Percentiles rank a stretch among this genome's conserved stretches.
Evolutionary conservation across 1,140 invertebrate genomes (phyloP).

Genomic region (Cydia amplana): DNA sequence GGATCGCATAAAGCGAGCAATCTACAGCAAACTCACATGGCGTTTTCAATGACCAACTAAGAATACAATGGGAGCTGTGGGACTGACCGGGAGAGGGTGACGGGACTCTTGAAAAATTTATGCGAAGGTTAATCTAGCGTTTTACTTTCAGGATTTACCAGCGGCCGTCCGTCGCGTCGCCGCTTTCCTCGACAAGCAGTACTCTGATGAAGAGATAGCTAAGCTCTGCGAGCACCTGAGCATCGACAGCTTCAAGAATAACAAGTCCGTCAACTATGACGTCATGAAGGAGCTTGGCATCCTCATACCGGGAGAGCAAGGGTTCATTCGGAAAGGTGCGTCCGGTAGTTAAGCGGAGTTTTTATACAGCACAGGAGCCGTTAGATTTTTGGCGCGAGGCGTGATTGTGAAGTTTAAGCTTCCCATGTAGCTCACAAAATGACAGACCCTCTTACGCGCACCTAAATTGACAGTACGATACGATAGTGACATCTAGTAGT

Average conservation of each 20-base stretch:
- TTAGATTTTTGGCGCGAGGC: no score
- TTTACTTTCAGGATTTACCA: conserved; percentile 77
- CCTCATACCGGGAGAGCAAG: conserved; percentile 74
- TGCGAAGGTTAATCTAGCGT: not conserved
- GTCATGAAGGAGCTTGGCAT: conserved; percentile 82
- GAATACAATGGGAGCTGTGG: no score
- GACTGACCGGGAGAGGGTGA: no score
- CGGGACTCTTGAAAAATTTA: not conserved
- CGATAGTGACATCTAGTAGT: no score
- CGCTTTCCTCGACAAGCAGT: conserved; percentile 81
- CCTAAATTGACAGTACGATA: no score
- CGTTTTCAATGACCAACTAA: no score
- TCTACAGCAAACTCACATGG: no score
- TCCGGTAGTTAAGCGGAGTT: no score
- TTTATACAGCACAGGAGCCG: no score
- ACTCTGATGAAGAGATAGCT: conserved; percentile 77
- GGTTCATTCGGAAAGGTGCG: conserved; percentile 82
- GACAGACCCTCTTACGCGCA: no score
- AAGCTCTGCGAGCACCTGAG: conserved; percentile 83
- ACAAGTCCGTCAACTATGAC: conserved; percentile 84
- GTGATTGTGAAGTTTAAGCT: no score
- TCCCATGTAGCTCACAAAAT: no score
- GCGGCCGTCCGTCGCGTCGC: conserved; percentile 79
- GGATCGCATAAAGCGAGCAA: not conserved
- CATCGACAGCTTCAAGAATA: conserved; percentile 87